phyloP scores from a whole-genome alignment of 2,113 vertebrate genomes.

The Cyanoramphus novaezelandiae region DNA sequence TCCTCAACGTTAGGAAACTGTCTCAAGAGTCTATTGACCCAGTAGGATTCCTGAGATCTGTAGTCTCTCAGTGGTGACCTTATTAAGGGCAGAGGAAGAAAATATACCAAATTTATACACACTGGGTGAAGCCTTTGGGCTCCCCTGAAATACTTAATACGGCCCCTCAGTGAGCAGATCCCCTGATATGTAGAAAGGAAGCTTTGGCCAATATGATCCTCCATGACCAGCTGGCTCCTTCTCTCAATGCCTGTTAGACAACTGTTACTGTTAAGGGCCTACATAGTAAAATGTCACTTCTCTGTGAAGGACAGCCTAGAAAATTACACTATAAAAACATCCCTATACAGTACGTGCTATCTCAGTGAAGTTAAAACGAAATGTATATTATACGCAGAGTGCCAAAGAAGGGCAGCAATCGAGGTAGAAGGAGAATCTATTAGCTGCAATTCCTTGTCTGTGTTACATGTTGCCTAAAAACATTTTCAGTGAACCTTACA shows the following conservation, averaged over 20 bases:
- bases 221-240: neutral
- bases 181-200: neutral
- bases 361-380: neutral
- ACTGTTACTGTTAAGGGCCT: neutral
- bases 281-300: neutral
- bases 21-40: neutral
- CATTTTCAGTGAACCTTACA: neutral
- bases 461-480: neutral
- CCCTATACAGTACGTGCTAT: neutral
- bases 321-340: neutral
- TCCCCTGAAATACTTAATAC: neutral
- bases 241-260: neutral
- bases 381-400: neutral
- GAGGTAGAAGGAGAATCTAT: neutral
- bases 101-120: neutral
- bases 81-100: neutral
- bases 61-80: neutral
- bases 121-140: neutral
- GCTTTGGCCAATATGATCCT: neutral
- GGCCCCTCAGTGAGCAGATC: neutral
- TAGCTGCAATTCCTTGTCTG: neutral
- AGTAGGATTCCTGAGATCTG: neutral
- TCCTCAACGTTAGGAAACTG: neutral
- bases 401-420: neutral
- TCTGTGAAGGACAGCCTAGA: neutral